Base-by-base conservation (phyloP, 1,140 invertebrate genomes). In the Drosophila takahashii region DNA sequence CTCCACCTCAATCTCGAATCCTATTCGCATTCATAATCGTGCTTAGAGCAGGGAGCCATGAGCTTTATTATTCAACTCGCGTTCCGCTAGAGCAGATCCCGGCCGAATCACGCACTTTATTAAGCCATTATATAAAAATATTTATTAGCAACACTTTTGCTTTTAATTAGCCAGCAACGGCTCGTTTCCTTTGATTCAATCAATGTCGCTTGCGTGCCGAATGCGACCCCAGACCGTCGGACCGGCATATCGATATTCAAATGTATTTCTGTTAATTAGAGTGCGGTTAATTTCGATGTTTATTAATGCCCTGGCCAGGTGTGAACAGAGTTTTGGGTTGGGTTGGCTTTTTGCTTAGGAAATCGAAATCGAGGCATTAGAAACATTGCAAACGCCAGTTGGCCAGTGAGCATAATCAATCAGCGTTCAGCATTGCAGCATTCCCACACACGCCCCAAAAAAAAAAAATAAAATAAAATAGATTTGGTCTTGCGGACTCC, bases 261-360 rank as follows among this genome's bases (percentile, higher is more conserved):
- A 54, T 57, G 42, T 79, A 59, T 69, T 72, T 69, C 74, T 52
- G 66, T 87, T 87, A 86, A 86, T 87, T 86, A 76, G 81, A 87
- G 79, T 87, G 66, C 75, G 86, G 70, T 81, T 87, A 79, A 83
- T 86, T 86, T 83, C 45, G 71, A 81, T 86, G 84, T 79, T 79
- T 80, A 86, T 87, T 86, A 81, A 78, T 81, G 70, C 62, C 45
- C 41, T 79, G 71, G 79, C 83, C 83, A 86, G 84, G 83, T 86
- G 83, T 86, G 83, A 86, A 86, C 83, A 86, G 62, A 26, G 65
- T 39, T 58, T 58, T 58, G 53, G 53, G 39, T 34, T 51, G 48
- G 48, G 29, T 32, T 7, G 5, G 0, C 2, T 29, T 29, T 9
- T 51, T 34, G 29, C 15, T 13, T 27, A 27, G 58, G 10, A 51